phyloP scores from a whole-genome alignment of 2,888 invertebrate species.

The Erebia epiphron region DNA sequence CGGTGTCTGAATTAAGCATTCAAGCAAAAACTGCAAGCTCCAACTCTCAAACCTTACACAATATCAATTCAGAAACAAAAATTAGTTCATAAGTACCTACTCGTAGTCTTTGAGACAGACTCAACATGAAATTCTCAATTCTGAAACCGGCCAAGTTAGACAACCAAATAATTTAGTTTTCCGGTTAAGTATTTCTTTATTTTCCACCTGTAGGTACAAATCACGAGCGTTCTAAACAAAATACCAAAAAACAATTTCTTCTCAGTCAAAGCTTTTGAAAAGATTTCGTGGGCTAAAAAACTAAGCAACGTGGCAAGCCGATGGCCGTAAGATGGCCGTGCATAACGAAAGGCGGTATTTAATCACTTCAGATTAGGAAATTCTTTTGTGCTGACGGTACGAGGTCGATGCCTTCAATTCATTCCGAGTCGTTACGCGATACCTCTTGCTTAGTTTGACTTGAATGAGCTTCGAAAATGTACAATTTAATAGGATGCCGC shows the following conservation, averaged over 20 bases:
- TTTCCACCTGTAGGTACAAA: not conserved
- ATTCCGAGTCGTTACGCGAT: slow-evolving; percentile 28
- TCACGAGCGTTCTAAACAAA: slow-evolving; percentile 5
- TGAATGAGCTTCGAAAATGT: slow-evolving; percentile 35
- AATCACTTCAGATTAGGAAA: slow-evolving; percentile 35
- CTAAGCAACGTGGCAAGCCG: slow-evolving; percentile 17
- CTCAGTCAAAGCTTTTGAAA: slow-evolving; percentile 17
- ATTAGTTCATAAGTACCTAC: too few relatives aligned
- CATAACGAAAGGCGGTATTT: slow-evolving; percentile 36
- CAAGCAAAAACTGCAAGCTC: too few relatives aligned
- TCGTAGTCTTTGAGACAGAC: too few relatives aligned
- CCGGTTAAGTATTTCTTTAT: slow-evolving; percentile 1
- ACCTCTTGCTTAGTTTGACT: slow-evolving; percentile 17
- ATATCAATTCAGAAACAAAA: too few relatives aligned
- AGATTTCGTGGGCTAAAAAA: slow-evolving; percentile 17
- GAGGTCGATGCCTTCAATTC: slow-evolving; percentile 39
- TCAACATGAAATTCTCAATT: too few relatives aligned
- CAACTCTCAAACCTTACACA: too few relatives aligned
- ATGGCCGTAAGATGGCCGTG: slow-evolving; percentile 29
- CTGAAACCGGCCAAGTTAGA: too few relatives aligned
- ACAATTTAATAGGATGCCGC: slow-evolving; percentile 35
- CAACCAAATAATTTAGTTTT: slow-evolving; percentile 4
- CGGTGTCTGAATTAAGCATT: too few relatives aligned
- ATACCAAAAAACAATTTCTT: slow-evolving; percentile 10
- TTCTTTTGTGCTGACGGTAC: slow-evolving; percentile 38